These are phyloP conservation scores for Epinotia nisella DNA, from an alignment of 2,888 invertebrate genomes.

Conservation along the genomic window DNA sequence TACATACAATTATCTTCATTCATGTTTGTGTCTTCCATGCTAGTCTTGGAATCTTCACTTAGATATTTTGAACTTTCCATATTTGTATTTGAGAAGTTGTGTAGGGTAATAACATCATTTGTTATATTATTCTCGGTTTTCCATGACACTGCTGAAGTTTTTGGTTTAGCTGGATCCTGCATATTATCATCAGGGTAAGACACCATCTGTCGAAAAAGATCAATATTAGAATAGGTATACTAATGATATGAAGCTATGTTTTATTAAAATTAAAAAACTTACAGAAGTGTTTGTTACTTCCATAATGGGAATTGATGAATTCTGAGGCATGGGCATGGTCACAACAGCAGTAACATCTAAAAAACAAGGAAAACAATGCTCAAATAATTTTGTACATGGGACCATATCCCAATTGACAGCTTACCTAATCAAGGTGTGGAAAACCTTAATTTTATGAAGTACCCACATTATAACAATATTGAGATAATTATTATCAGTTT, in stretches of 20 bases:
- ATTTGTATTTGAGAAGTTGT: conserved; percentile 70
- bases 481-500: background rate
- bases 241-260: background rate
- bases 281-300: conserved; percentile 80
- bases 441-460: conserved; percentile 14
- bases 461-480: conserved; percentile 15
- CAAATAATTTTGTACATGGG: background rate
- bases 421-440: background rate
- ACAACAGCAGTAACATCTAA: conserved; percentile 81
- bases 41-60: conserved; percentile 79
- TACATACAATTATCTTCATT: conserved; percentile 80
- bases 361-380: conserved; percentile 50
- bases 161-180: conserved; percentile 79
- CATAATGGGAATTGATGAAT: conserved; percentile 79
- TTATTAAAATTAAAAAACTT: conserved; percentile 54
- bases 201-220: conserved; percentile 64
- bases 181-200: conserved; percentile 78
- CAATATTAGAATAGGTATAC: background rate
- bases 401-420: conserved; percentile 13
- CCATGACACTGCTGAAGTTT: conserved; percentile 78
- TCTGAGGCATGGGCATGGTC: conserved; percentile 79
- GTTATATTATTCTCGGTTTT: conserved; percentile 75
- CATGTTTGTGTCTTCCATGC: conserved; percentile 77
- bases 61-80: conserved; percentile 74
- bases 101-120: conserved; percentile 71